These are phyloP conservation scores for Ferrisia virgata DNA, from an alignment of 2,888 invertebrate genomes.

Conservation along the genomic window DNA sequence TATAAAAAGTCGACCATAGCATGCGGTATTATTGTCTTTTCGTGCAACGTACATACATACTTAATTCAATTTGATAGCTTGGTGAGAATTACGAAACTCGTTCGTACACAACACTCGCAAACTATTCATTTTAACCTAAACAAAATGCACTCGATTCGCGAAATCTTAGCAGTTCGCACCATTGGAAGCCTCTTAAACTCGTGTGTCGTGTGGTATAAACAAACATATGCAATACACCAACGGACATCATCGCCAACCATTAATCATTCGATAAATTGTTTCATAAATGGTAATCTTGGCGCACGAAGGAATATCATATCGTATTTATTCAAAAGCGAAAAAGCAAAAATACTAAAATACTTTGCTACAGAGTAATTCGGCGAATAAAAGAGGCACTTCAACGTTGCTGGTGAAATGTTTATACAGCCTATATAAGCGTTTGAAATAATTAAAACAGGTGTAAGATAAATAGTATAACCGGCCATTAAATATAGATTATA, in stretches of 20 bases:
- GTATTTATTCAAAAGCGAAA: background rate
- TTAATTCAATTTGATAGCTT: background rate
- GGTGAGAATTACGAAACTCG: background rate
- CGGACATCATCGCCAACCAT: background rate
- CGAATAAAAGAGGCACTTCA: background rate
- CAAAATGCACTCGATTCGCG: background rate
- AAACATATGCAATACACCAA: slow-evolving; percentile 16
- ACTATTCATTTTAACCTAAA: background rate
- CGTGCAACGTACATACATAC: background rate
- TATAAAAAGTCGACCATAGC: background rate
- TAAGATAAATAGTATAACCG: background rate
- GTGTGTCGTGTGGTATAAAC: slow-evolving; percentile 6
- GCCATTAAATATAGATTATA: background rate
- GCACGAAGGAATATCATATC: background rate
- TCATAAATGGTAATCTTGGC: background rate
- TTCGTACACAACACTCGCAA: background rate
- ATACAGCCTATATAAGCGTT: background rate
- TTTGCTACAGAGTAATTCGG: background rate
- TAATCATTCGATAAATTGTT: background rate
- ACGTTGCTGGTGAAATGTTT: background rate
- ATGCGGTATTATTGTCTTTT: background rate
- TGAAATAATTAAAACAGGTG: background rate
- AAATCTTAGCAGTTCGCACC: background rate
- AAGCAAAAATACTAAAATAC: background rate
- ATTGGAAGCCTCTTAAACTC: background rate